These are phyloP conservation scores for Agonopterix subpropinquella DNA, from an alignment of 2,888 invertebrate species.

Conservation along the genomic window DNA sequence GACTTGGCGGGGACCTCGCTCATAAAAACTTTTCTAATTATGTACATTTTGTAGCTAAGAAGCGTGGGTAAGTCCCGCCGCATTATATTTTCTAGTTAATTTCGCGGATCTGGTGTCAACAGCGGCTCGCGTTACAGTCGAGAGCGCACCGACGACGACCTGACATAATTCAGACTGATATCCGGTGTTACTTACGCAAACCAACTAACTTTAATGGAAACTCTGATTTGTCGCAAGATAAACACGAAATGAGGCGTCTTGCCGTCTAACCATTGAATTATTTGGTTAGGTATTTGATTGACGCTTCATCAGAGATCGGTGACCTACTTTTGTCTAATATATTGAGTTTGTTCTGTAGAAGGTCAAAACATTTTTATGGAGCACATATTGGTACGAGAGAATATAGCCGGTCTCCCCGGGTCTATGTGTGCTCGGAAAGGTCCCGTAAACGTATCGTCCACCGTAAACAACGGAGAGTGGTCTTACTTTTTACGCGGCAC, in stretches of 20 bases:
- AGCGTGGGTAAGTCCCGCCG: constrained; percentile 27
- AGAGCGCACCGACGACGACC: constrained; percentile 20
- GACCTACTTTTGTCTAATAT: not conserved
- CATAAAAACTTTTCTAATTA: constrained; percentile 75
- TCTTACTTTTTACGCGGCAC: constrained; percentile 50
- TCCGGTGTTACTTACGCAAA: constrained; percentile 29
- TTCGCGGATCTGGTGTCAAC: constrained; percentile 55
- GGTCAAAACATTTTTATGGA: constrained; percentile 11
- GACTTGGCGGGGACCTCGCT: constrained; percentile 52
- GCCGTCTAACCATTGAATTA: constrained; percentile 16
- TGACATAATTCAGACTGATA: constrained; percentile 25
- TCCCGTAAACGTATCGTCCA: constrained; percentile 26
- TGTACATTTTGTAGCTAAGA: constrained; percentile 70
- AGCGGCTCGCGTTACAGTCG: constrained; percentile 17
- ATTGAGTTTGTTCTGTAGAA: not conserved
- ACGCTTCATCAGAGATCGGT: not conserved
- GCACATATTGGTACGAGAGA: constrained; percentile 10
- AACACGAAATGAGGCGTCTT: constrained; percentile 24
- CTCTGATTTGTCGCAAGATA: constrained; percentile 37
- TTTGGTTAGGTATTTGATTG: constrained; percentile 12
- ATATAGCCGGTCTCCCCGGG: constrained; percentile 23
- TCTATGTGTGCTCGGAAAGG: constrained; percentile 27
- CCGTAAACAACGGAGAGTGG: constrained; percentile 49
- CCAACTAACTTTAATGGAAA: constrained; percentile 51
- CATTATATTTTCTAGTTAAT: constrained; percentile 68